Evolutionary conservation across 2,888 invertebrate species (phyloP).

Genomic region (Danaus chrysippus): DNA sequence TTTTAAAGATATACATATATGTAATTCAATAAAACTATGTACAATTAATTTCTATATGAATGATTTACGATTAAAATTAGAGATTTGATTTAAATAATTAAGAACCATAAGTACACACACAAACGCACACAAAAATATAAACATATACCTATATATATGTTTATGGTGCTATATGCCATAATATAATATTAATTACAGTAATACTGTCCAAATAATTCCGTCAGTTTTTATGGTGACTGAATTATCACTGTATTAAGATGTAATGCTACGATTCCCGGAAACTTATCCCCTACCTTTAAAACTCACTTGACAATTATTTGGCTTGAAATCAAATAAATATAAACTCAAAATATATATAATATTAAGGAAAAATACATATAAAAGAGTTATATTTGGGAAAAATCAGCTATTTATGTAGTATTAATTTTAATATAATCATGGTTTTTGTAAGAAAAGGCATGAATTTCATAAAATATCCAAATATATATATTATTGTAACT

Average conservation of each 20-base stretch:
- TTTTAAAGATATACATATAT: too few species aligned
- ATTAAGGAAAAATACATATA: too few species aligned
- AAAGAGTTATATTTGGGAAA: too few species aligned
- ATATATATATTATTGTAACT: neutral
- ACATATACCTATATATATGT: neutral
- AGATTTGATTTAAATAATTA: too few species aligned
- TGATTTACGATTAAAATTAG: too few species aligned
- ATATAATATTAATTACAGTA: neutral
- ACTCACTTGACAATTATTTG: neutral
- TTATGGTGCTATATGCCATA: neutral
- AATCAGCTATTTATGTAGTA: too few species aligned
- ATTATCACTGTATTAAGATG: neutral
- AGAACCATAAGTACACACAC: too few species aligned
- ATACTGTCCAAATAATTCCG: neutral
- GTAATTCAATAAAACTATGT: too few species aligned
- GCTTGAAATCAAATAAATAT: neutral
- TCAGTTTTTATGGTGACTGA: neutral
- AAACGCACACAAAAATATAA: neutral
- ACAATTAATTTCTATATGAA: too few species aligned
- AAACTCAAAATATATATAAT: neutral
- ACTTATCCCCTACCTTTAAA: neutral
- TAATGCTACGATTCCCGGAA: conserved; percentile 2
- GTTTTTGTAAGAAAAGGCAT: too few species aligned
- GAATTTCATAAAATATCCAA: too few species aligned
- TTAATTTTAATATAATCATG: too few species aligned